Evolutionary conservation across 2,113 vertebrate species (phyloP).

Genomic region (Zonotrichia leucophrys): DNA sequence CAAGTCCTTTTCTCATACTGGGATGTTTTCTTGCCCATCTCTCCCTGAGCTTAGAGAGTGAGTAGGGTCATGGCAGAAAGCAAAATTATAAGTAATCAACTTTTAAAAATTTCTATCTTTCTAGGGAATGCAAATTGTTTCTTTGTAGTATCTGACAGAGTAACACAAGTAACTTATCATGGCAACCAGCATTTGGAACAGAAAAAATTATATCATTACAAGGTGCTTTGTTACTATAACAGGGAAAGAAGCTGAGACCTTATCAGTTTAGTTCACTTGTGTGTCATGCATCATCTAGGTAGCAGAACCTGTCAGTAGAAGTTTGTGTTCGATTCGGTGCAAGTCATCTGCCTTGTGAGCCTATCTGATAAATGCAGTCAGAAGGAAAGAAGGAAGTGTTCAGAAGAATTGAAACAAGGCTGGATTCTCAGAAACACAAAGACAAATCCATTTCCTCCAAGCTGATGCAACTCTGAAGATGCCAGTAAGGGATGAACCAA

Average conservation of each 20-base stretch:
- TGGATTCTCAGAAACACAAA: conserved; percentile 36
- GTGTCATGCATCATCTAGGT: not conserved
- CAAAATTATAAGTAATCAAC: not conserved
- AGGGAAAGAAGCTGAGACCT: not conserved
- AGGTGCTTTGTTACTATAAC: conserved; percentile 29
- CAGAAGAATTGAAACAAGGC: conserved; percentile 22
- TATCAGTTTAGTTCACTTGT: not conserved
- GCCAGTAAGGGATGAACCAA: conserved; percentile 8
- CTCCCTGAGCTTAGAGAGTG: not conserved
- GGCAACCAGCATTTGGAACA: conserved; percentile 37
- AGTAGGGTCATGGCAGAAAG: not conserved
- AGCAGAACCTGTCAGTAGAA: conserved; percentile 7
- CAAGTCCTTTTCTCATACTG: not conserved
- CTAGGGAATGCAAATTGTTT: conserved; percentile 12
- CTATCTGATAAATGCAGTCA: conserved; percentile 12
- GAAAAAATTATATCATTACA: not conserved
- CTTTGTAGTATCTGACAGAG: not conserved
- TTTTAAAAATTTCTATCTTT: not conserved
- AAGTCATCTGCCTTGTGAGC: not conserved
- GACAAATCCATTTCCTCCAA: conserved; percentile 6
- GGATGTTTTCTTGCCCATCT: not conserved
- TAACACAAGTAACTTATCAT: conserved; percentile 33
- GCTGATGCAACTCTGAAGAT: not conserved
- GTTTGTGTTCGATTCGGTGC: not conserved
- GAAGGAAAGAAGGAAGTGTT: conserved; percentile 48